Percentiles rank a stretch among this genome's conserved stretches.
Conservation (phyloP, 1,140 invertebrate species). For the Marisa cornuarietis region DNA sequence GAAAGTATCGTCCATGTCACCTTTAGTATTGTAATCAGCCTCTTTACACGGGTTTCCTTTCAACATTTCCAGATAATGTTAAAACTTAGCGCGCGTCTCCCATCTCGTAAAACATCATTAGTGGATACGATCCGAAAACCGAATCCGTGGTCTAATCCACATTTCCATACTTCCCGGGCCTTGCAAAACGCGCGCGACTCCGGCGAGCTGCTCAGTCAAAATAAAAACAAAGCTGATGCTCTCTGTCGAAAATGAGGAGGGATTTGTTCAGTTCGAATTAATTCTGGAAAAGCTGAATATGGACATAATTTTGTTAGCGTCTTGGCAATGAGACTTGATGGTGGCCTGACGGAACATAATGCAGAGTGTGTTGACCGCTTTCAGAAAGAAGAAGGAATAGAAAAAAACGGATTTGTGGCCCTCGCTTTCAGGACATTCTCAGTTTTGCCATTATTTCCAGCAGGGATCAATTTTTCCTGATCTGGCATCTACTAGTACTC, state of each 20-base stretch:
- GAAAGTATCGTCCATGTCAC: not conserved
- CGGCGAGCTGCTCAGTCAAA: not conserved
- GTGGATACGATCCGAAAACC: constrained; percentile 12
- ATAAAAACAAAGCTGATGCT: constrained; percentile 6
- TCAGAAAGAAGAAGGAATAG: too few relatives aligned
- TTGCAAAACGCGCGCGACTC: not conserved
- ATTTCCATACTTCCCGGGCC: constrained; percentile 3
- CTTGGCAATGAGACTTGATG: too few relatives aligned
- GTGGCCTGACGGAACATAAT: too few relatives aligned
- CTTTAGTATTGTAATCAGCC: constrained; percentile 6
- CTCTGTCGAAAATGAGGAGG: not conserved
- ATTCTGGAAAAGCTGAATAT: not conserved
- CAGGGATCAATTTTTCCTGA: too few relatives aligned
- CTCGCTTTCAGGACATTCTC: too few relatives aligned
- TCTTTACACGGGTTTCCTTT: constrained; percentile 25
- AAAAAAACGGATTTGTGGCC: too few relatives aligned
- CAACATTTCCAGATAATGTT: not conserved
- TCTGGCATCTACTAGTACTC: too few relatives aligned
- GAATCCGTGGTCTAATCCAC: constrained; percentile 7
- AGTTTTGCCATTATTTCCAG: too few relatives aligned
- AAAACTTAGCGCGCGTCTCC: not conserved
- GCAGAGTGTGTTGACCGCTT: too few relatives aligned
- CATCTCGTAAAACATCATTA: constrained; percentile 28
- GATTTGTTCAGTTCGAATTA: constrained; percentile 10
- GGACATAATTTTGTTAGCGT: too few relatives aligned